A percentile compares a stretch with the other conserved stretches of the same genome.
phyloP scores from a whole-genome alignment of 2,888 invertebrate species.

The Lymantria dispar region DNA sequence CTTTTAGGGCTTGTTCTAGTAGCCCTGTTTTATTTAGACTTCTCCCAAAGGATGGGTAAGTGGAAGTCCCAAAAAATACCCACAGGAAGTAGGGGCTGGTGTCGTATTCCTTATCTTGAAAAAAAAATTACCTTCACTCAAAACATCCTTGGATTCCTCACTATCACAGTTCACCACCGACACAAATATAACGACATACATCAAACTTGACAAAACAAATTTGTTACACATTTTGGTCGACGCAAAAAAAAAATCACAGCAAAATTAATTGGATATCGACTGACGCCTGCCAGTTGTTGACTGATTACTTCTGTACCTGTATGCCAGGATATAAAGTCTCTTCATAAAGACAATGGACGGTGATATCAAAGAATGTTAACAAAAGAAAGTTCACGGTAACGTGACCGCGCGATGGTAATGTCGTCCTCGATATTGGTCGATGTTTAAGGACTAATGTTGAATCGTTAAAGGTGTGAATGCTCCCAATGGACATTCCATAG shows the following conservation, averaged over 20 bases:
- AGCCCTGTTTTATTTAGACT: no score
- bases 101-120: background rate
- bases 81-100: no score
- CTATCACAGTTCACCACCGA: slow-evolving; percentile 60
- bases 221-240: slow-evolving; percentile 63
- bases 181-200: slow-evolving; percentile 60
- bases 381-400: slow-evolving; percentile 78
- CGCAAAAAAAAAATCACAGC: slow-evolving; percentile 18
- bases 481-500: slow-evolving; percentile 61
- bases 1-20: no score
- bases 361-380: slow-evolving; percentile 65
- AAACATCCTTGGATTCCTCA: slow-evolving; percentile 45
- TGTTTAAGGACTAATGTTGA: slow-evolving; percentile 68
- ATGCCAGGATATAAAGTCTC: slow-evolving; percentile 78
- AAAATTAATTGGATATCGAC: slow-evolving; percentile 43
- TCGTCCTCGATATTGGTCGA: slow-evolving; percentile 61
- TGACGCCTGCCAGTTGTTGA: slow-evolving; percentile 56
- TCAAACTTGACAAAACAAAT: slow-evolving; percentile 57
- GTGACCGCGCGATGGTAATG: slow-evolving; percentile 72
- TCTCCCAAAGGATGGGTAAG: no score
- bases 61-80: no score
- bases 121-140: slow-evolving; percentile 53
- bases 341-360: slow-evolving; percentile 71
- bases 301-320: slow-evolving; percentile 61
- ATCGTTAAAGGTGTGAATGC: slow-evolving; percentile 58